Evolutionary conservation across 2,113 vertebrate species (phyloP).

Genomic region (Polypterus bichir): DNA sequence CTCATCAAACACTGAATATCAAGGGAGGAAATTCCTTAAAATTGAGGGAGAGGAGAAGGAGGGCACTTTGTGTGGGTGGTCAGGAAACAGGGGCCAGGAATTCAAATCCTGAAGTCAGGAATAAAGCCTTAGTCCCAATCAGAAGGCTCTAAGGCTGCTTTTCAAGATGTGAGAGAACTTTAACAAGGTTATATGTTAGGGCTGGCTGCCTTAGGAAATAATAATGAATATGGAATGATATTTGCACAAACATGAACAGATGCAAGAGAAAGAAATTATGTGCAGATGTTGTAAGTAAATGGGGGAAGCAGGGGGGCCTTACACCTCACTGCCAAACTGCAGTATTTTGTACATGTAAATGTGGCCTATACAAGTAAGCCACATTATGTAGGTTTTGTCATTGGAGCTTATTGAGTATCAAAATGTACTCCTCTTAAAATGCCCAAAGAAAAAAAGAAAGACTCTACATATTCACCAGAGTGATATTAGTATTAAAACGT

Average conservation of each 20-base stretch:
- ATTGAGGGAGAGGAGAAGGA: slow-evolving; percentile 52
- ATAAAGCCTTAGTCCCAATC: slow-evolving; percentile 57
- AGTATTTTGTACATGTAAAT: too few relatives aligned
- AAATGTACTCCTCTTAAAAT: too few relatives aligned
- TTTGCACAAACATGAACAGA: slow-evolving; percentile 93
- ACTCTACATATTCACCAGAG: too few relatives aligned
- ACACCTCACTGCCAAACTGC: slow-evolving; percentile 37
- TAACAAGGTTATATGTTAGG: slow-evolving; percentile 62
- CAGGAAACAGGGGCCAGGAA: slow-evolving; percentile 74
- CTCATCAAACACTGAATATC: slow-evolving; percentile 66
- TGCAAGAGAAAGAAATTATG: slow-evolving; percentile 74
- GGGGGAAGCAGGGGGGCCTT: slow-evolving; percentile 22
- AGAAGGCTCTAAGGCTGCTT: slow-evolving; percentile 57
- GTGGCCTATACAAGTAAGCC: too few relatives aligned
- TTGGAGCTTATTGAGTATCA: too few relatives aligned
- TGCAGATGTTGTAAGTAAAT: slow-evolving; percentile 68
- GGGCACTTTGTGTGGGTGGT: slow-evolving; percentile 69
- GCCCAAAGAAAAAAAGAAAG: too few relatives aligned
- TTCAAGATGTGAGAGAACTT: slow-evolving; percentile 69
- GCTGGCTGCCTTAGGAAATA: slow-evolving; percentile 74
- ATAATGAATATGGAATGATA: slow-evolving; percentile 95
- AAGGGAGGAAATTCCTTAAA: slow-evolving; percentile 67
- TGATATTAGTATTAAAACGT: too few relatives aligned
- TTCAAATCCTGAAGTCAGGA: slow-evolving; percentile 38
- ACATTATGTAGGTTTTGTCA: too few relatives aligned